Base-by-base conservation (phyloP, 2,113 vertebrate species). In the Misgurnus anguillicaudatus region DNA sequence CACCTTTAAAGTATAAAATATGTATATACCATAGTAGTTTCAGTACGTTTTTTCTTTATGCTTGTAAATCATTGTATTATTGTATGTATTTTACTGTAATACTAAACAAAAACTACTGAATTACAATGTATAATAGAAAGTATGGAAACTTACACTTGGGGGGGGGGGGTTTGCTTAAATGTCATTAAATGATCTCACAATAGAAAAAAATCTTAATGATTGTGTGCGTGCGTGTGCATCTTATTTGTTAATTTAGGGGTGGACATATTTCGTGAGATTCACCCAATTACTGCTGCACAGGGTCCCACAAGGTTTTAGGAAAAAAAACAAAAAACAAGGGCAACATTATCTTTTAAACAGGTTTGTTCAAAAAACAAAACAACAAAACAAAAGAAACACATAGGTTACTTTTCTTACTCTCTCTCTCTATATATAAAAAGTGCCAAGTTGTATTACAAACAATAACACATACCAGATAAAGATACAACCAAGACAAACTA, bases 371-470 rank as follows among this genome's bases (percentile, higher is more conserved):
- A 85, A n/a, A n/a, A n/a, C n/a, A 17, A 71, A 69, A 62, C 57
- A 17, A 89, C 92, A 92, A 8, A 24, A 47, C 75, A 31, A 63
- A 60, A 13, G 62, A 79, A 76, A 70, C 85, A 90, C 92, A 90
- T 89, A 91, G 92, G 91, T 93, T 91, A 90, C 93, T 93, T 93
- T 90, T 83, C 79, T 81, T 76, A 79, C 21, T 95, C 83, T 82
- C 93, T 91, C 24, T 31, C 24, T 31, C 3, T 31, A 31, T 31
- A 31, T 31, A 31, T 31, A 31, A 94, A 95, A 95, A 95, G 94
- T 95, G 93, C 94, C 93, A 93, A 94, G 91, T 92, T 92, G 90
- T 92, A 94, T 94, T 92, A 92, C 78, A 84, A 72, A 85, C 82
- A 85, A 81, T 92, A 89, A 90, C 94, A 92, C 93, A 91, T 90